Evolutionary conservation across 2,113 vertebrate species (phyloP), one percentile per base, ranked within the genome.

Genomic region (Hemiscyllium ocellatum): DNA sequence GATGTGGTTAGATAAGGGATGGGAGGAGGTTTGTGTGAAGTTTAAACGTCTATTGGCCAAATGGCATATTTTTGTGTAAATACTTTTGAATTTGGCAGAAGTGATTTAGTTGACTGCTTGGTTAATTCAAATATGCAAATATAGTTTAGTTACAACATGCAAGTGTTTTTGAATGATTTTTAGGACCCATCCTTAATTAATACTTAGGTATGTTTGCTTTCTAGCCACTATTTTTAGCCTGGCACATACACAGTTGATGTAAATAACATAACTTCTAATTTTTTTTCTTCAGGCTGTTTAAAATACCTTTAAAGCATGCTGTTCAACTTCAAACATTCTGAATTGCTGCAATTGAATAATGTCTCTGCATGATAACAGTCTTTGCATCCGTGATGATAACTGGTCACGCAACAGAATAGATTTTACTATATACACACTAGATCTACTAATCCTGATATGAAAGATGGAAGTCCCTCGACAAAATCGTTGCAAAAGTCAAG

Each of bases 241-340:
- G 91, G 29, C 65, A 69, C 22, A 37, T 68, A 42, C 61, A 24
- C 65, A 47, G 66, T 26, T 94, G n/a, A 42, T 69, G 65, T 70
- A 94, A 94, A 94, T 42, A 94, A 12, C n/a, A 47, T 13, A 69
- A 69, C 37, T 69, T 47, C 47, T 24, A 22, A 4, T 19, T 22
- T 47, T 47, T 68, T 94, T 94, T 94, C 91, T 94, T 69, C 65
- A 47, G 65, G 47, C 47, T 29, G 87, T 33, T 90, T 29, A 61
- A 90, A 61, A 90, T 52, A 24, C 56, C 72, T 72, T 37, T 72
- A 33, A 50, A 95, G 61, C 69, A 95, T 22, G 72, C 47, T 76
- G 37, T 70, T 70, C 65, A 52, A 95, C 94, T 72, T 95, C 94
- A 95, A 95, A 95, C 69, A 93, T 93, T 66, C 37, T 93, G 89